Base-by-base conservation (phyloP, 2,797 vertebrate genomes). In the Sebastes taczanowskii region DNA sequence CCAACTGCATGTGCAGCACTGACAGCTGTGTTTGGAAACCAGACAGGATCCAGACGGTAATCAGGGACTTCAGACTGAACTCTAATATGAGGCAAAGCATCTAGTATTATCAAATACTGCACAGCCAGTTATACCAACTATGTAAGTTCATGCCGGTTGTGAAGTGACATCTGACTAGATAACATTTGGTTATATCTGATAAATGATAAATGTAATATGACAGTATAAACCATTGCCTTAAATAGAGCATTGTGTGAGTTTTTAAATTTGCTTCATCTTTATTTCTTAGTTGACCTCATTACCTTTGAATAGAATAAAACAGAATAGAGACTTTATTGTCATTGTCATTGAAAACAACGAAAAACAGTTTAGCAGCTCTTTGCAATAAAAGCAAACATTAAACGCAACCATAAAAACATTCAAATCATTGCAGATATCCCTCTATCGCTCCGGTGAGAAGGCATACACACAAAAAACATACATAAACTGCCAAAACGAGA, bases 11-110 rank as follows among this genome's bases (percentile, higher is more conserved):
- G 64, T 81, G 76, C 58, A 27, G 32, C 52, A 11, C 78, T 80
- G 85, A 87, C 87, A 90, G 88, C 88, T 89, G 88, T 86, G 80
- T 87, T 84, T 86, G 74, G 62, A 81, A 86, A 89, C 76, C 88
- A 91, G 86, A 91, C 87, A 69, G 84, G 35, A 78, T 82, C 81
- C 88, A 93, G 89, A 88, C 86, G 73, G 66, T 16, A 52, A 55
- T 56, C 52, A 62, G 22, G 23, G 53, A 27, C 62, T 59, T 78
- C 58, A 72, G 68, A 80, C 69, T 71, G 56, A 67, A 78, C 77
- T 74, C n/a, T 34, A 67, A 73, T 53, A 16, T 14, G 56, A 63
- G 20, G 22, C 30, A 42, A 62, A 66, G 7, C 55, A 63, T 68
- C 22, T 34, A 42, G 61, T 52, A n/a, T 58, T 18, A 69, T 34